Evolutionary conservation across 1,140 invertebrate genomes (phyloP), one percentile per base, ranked within the genome.

Genomic region (Drosophila biarmipes): DNA sequence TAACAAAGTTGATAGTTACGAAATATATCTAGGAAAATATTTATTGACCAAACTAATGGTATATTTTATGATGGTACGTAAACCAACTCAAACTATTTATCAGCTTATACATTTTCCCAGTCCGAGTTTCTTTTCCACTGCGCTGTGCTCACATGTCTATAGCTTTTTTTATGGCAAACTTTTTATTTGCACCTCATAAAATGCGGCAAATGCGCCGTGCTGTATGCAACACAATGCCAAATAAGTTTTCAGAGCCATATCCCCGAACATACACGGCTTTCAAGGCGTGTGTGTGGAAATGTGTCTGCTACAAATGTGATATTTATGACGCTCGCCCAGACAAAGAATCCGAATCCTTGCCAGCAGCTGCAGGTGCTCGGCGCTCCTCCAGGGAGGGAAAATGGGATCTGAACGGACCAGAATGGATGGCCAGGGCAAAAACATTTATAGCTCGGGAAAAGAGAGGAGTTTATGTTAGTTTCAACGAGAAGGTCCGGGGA

Each of bases 111-210:
- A 31, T 63, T 45, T 38, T 63, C 8, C 6, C 29, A 11, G 45
- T 45, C 42, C 35, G 40, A 24, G 8, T 21, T 46, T 64, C 45
- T 53, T 31, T 42, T 24, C 15, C 34, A 40, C 37, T 38, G 40
- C 48, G 58, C 53, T 55, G 58, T 51, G 51, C 73, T 73, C 73
- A 72, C 66, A 76, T 90, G 87, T 89, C 84, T 89, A 84, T 84
- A 71, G 84, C 73, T 49, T 89, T 91, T 90, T 91, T 80, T 80
- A 89, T 89, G 63, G 72, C 72, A 71, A 86, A 89, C 85, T 85
- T 89, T 89, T 89, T 89, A 89, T 89, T 89, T 89, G 80, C 85
- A 90, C 85, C 85, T 89, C 85, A 90, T 89, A 89, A 89, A 75
- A 89, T 69, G 82, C 79, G 77, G 69, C 76, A 84, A 89, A 89